A percentile compares a stretch with the other conserved stretches of the same genome.
phyloP scores from a whole-genome alignment of 2,113 vertebrate species.

The Pheucticus melanocephalus region DNA sequence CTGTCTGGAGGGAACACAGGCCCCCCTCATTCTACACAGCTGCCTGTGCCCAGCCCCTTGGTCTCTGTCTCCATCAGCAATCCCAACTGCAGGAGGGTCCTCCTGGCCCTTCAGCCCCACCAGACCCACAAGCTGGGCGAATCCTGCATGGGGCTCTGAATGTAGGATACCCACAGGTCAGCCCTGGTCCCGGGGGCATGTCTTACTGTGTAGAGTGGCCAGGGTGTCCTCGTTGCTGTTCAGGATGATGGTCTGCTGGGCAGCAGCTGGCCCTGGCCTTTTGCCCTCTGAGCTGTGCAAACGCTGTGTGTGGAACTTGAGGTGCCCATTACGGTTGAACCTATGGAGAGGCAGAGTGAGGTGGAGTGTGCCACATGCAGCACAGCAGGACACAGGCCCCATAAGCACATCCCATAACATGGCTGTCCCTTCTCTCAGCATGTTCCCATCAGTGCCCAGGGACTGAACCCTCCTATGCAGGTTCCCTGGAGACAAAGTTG shows the following conservation, averaged over 20 bases:
- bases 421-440: neutral
- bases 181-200: neutral
- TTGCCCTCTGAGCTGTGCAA: conserved; percentile 86
- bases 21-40: fast-evolving
- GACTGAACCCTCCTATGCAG: neutral
- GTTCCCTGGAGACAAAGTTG: neutral
- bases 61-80: neutral
- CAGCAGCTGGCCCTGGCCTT: conserved; percentile 35
- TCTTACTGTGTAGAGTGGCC: conserved; percentile 86
- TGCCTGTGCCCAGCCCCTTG: fast-evolving
- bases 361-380: neutral
- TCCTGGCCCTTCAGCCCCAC: neutral
- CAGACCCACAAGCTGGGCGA: neutral
- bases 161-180: neutral
- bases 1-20: neutral
- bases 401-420: fast-evolving
- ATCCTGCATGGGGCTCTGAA: fast-evolving
- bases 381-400: fast-evolving
- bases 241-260: conserved; percentile 86
- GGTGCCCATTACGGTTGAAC: conserved; percentile 95
- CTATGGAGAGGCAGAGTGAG: conserved; percentile 38
- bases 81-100: neutral
- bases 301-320: conserved; percentile 97
- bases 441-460: neutral
- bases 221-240: conserved; percentile 89